Base-by-base conservation (phyloP, 1,140 invertebrate species). In the Ptiloglossa arizonensis region DNA sequence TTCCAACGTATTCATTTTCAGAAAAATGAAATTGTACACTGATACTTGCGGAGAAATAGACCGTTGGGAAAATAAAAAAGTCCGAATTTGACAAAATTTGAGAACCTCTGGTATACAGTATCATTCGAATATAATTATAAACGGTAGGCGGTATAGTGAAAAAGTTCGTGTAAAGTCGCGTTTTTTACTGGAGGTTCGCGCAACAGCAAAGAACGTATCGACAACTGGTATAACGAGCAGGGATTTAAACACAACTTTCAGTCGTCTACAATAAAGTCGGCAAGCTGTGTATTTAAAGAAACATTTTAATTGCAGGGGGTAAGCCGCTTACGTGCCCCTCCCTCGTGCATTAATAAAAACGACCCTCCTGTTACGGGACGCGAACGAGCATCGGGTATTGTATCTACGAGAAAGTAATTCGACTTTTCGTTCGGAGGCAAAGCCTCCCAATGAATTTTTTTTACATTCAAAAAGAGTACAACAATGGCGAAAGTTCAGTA, bases 291-390 rank as follows among this genome's bases (percentile, higher is more conserved):
- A 91, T 91, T 91, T 91, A 90, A 92, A 91, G 87, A 90, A 92
- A 89, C 86, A 90, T 92, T 92, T 92, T 91, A 91, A 92, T 92
- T 92, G 91, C 90, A 87, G 86, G 66, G 84, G 81, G 74, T 92
- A 92, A 92, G 90, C 90, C 74, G 91, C 91, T 92, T 92, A 92
- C 81, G 78, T 79, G 70, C 76, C 83, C 84, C 80, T 83, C 82
- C 82, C 66, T 86, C 81, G 79, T 86, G 87, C 88, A 84, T 88
- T 88, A 87, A 88, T 90, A 89, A 89, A 89, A 89, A 90, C 86
- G 85, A 85, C 74, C 86, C 81, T 85, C 81, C 79, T 82, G 52
- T 85, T 75, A 72, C 41, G 73, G 60, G 79, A 80, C 56, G 52
- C 76, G 59, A 63, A 44, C 32, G 27, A 72, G 63, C 57, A 48